Base-by-base conservation (phyloP, 1,140 invertebrate genomes). In the Thereuonema tuberculata region DNA sequence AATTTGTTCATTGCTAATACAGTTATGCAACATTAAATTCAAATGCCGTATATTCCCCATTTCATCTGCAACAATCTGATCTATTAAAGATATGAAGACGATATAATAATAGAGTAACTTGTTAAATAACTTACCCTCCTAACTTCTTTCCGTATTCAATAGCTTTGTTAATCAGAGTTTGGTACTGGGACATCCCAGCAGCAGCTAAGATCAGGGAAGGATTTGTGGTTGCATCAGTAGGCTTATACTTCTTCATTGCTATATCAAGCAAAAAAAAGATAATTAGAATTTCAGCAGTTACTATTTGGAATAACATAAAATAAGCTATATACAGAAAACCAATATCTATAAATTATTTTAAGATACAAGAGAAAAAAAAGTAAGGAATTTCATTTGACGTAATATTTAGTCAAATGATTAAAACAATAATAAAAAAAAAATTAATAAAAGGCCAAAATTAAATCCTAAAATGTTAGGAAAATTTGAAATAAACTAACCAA, bases 201-300 rank as follows among this genome's bases (percentile, higher is more conserved):
- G 96, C 96, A 61, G 87, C 85, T 58, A 99, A 76, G 61, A 99
- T 97, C 1, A 99, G 77, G 1, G 95, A 98, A 9, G 97, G 96
- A 77, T 99, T 99, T 23, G 97, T 99, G 0, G 97, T 99, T 17
- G 95, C 95, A 86, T 99, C 96, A n/a, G 91, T 97, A 14, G 96
- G 96, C 71, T 93, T 89, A 75, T 94, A 99, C 65, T 87, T 83
- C 72, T 93, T 87, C 82, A 99, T 98, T 1, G 89, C 94, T 96
- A 70, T 58, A 64, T 78, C 75, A 60, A 63, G 67, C 63, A 68
- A 70, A 59, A 69, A 69, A 63, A 62, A n/a, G n/a, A n/a, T n/a
- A n/a, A n/a, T n/a, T n/a, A n/a, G n/a, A 62, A 5, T n/a, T n/a
- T n/a, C n/a, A n/a, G n/a, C n/a, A n/a, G n/a, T n/a, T n/a, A n/a